Evolutionary conservation across 2,888 invertebrate genomes (phyloP).

Genomic region (Julus scanicus): DNA sequence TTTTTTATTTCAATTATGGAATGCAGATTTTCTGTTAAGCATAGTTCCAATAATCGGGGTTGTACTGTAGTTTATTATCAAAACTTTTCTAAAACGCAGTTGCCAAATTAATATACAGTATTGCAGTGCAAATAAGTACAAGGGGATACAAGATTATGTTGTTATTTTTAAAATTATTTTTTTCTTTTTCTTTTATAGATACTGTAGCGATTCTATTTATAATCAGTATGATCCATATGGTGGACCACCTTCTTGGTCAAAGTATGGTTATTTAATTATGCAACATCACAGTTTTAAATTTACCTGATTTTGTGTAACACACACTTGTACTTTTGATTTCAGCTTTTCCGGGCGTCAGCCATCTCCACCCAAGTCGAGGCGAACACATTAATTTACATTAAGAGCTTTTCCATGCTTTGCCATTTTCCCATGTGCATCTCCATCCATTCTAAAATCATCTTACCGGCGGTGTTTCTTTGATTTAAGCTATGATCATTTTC

Average conservation of each 20-base stretch:
- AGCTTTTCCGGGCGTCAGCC: constrained; percentile 29
- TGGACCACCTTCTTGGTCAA: constrained; percentile 48
- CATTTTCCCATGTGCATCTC: constrained; percentile 27
- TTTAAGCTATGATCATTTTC: neutral
- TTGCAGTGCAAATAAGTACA: no score
- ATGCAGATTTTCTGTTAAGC: no score
- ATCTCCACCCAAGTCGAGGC: constrained; percentile 20
- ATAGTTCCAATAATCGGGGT: no score
- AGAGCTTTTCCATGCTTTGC: neutral
- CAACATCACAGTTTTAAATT: neutral
- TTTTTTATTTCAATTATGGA: no score
- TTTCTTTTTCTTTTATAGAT: constrained; percentile 17
- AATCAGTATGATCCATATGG: constrained; percentile 46
- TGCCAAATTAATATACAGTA: no score
- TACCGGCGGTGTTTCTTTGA: neutral
- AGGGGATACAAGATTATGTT: no score
- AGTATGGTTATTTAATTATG: neutral
- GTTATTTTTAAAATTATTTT: neutral
- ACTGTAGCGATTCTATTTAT: constrained; percentile 36
- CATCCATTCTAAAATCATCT: constrained; percentile 19
- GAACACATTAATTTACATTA: constrained; percentile 25
- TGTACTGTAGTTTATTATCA: no score
- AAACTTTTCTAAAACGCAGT: no score
- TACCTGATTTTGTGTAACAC: neutral
- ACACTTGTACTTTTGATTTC: neutral